Base-by-base conservation (phyloP, 1,140 invertebrate species). In the Glomeris maerens region DNA sequence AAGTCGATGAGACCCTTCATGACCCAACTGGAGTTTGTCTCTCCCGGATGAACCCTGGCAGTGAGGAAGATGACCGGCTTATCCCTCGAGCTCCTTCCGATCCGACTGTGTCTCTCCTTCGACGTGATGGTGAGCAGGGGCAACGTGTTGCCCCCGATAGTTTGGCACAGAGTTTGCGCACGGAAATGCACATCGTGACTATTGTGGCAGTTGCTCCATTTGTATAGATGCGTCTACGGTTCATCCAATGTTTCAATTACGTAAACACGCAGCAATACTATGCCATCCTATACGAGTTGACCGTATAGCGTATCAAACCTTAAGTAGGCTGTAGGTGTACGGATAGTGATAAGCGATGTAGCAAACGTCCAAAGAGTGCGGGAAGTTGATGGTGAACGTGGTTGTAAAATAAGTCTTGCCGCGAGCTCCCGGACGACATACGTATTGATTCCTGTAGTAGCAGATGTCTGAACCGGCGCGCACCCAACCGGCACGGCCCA, bases 281-380 rank as follows among this genome's bases (percentile, higher is more conserved):
- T 42, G 10, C 40, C 20, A 10, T 21, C 20, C 5, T 42, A 7
- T 42, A 42, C 5, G 10, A 4, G 40, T 42, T 5, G 4, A 4
- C 20, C 25, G 25, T 4, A 5, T 10, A 42, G 17, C 5, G 25
- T 42, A 17, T 62, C 69, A 63, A 55, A 81, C 79, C 74, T 82
- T 69, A 55, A 92, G 66, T 60, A 77, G 76, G 10, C 83, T 81
- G 62, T 94, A 97, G 0, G 91, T 94, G 66, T 97, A 98, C 0
- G 94, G 94, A 65, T 92, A 97, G 66, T 91, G 93, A 66, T 96
- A 92, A 10, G 93, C 91, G 52, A 98, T 73, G 65, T 93, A 98
- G 49, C 94, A 90, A 1, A 80, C 79, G 64, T 98, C 94, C 54
- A 83, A 78, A 46, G 82, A 79, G 61, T 97, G 80, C 13, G 83